These are phyloP conservation scores for Dendrolimus pini DNA, from an alignment of 2,888 invertebrate species.

Conservation along the genomic window DNA sequence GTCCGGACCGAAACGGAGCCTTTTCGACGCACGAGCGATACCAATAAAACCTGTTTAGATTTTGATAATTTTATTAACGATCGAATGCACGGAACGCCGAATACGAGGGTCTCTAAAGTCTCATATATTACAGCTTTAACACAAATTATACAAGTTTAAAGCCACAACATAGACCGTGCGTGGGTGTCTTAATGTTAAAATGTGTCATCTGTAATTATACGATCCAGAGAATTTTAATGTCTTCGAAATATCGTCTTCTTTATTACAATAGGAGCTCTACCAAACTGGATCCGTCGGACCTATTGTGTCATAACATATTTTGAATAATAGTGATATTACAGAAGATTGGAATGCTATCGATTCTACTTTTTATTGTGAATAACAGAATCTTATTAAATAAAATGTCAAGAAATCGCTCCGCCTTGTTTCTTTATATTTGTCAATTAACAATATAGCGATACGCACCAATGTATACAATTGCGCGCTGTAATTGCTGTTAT, in stretches of 20 bases:
- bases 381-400: slow-evolving; percentile 11
- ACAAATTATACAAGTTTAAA: slow-evolving; percentile 75
- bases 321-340: slow-evolving; percentile 26
- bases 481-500: slow-evolving; percentile 64
- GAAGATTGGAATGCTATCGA: slow-evolving; percentile 23
- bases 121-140: slow-evolving; percentile 75
- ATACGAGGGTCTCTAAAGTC: slow-evolving; percentile 61
- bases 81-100: slow-evolving; percentile 62
- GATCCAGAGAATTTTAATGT: slow-evolving; percentile 72
- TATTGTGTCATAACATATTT: slow-evolving; percentile 58
- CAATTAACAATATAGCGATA: slow-evolving; percentile 61
- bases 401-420: slow-evolving; percentile 14
- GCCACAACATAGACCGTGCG: slow-evolving; percentile 68
- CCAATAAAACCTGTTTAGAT: slow-evolving; percentile 73
- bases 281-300: slow-evolving; percentile 53
- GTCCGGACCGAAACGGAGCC: slow-evolving; percentile 51
- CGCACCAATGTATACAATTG: slow-evolving; percentile 53
- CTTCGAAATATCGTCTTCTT: slow-evolving; percentile 68
- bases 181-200: slow-evolving; percentile 73
- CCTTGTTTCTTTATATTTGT: slow-evolving; percentile 26
- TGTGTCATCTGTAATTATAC: slow-evolving; percentile 75
- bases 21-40: slow-evolving; percentile 59
- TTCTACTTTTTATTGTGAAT: slow-evolving; percentile 10
- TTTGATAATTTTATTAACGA: slow-evolving; percentile 77
- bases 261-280: slow-evolving; percentile 63